Conservation (phyloP, 2,113 vertebrate genomes). For the Girardinichthys multiradiatus region DNA sequence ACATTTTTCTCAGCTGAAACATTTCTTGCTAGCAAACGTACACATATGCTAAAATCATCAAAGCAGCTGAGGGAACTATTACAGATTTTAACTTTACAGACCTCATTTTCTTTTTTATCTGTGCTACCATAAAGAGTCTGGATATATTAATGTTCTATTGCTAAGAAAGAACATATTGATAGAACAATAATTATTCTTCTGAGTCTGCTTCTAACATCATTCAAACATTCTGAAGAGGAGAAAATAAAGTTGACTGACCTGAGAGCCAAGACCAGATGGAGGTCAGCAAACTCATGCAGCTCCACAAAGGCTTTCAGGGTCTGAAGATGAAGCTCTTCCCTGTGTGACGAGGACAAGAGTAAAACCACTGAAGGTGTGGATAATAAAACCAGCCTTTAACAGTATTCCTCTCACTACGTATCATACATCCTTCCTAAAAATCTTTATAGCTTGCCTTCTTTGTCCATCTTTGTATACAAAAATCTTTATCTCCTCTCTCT, state of each 20-base stretch:
- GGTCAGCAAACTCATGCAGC: slow-evolving; percentile 91
- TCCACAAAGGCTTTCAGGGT: slow-evolving; percentile 93
- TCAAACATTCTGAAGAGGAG: background rate
- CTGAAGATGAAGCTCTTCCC: slow-evolving; percentile 89
- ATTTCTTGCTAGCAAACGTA: too few relatives aligned
- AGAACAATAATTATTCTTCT: background rate
- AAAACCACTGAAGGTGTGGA: slow-evolving; percentile 1
- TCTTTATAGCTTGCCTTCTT: background rate
- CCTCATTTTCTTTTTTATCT: too few relatives aligned
- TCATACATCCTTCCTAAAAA: background rate
- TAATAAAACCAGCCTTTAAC: background rate
- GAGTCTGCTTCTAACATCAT: background rate
- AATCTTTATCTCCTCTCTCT: background rate
- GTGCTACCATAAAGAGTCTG: too few relatives aligned
- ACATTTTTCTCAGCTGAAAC: too few relatives aligned
- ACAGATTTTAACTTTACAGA: too few relatives aligned
- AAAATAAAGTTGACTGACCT: slow-evolving; percentile 78
- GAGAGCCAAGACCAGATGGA: slow-evolving; percentile 94
- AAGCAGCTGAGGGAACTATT: too few relatives aligned
- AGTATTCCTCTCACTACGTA: too few relatives aligned
- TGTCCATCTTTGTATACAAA: background rate
- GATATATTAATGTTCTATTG: too few relatives aligned
- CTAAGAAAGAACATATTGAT: background rate
- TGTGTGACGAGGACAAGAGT: slow-evolving; percentile 54
- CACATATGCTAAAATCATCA: too few relatives aligned